Evolutionary conservation across 2,797 vertebrate genomes (phyloP), one percentile per base, ranked within the genome.

Genomic region (Protonibea diacanthus): DNA sequence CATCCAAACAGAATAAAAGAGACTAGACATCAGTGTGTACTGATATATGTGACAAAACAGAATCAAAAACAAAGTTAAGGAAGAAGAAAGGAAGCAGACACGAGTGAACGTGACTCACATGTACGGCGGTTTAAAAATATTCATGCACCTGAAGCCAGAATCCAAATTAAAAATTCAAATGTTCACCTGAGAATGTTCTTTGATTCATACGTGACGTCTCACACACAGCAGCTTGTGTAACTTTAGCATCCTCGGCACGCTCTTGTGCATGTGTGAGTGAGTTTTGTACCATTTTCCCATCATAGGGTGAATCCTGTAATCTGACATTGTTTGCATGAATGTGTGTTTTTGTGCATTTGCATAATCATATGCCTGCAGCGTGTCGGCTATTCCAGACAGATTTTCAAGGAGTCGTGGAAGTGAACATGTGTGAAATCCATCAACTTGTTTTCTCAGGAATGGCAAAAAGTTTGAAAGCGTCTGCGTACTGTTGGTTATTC

Each of bases 401-500:
- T 40, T 5, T 59, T 18, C 0, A 25, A 67, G 29, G 71, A 17
- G 48, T 38, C 63, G 13, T 45, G 3, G 67, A 63, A 21, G 80
- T 86, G 29, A 76, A 76, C 82, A n/a, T 78, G 62, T 86, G 88
- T 84, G 88, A 93, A 89, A 76, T 33, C 56, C 75, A 38, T n/a
- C 51, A 0, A 38, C 20, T 15, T 4, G 25, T 63, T 69, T 91
- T 91, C 91, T 88, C 89, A 93, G 80, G 71, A 84, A 48, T n/a
- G 13, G n/a, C 6, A 18, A 81, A 60, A 61, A 67, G 27, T 49
- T 59, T 18, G 17, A 13, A 20, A 70, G 45, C n/a, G 12, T 79
- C 51, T 21, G 20, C 5, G n/a, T 18, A 3, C 58, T 20, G 18
- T 63, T 33, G 66, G 21, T 33, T 23, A 6, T 23, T 76, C 21